Conservation (phyloP, 2,797 vertebrate species). For the Orientallactaga sibirica region DNA sequence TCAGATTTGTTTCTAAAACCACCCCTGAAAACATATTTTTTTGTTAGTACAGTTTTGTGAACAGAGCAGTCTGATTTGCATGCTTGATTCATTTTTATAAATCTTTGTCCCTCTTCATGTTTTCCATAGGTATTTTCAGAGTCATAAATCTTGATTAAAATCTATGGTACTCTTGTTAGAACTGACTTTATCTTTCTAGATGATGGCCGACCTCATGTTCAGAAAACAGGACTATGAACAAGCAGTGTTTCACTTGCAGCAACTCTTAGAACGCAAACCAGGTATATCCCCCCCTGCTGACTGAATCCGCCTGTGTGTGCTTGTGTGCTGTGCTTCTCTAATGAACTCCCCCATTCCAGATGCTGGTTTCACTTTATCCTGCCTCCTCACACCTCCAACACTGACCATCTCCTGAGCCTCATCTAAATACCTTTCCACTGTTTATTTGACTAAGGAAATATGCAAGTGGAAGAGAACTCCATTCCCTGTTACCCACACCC, state of each 20-base stretch:
- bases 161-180: constrained; percentile 63
- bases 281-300: constrained; percentile 87
- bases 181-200: constrained; percentile 87
- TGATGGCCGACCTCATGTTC: constrained; percentile 99
- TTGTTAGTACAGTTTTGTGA: constrained; percentile 42
- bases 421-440: background rate
- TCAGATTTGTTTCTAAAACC: constrained; percentile 61
- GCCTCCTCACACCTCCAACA: background rate
- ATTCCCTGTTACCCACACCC: background rate
- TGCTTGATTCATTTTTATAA: constrained; percentile 36
- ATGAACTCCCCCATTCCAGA: background rate
- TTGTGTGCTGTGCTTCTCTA: background rate
- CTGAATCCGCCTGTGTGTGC: background rate
- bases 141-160: constrained; percentile 7
- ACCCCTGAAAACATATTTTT: constrained; percentile 53
- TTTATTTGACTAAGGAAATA: background rate
- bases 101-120: constrained; percentile 12
- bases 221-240: constrained; percentile 97
- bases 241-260: constrained; percentile 96
- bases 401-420: background rate
- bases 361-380: background rate
- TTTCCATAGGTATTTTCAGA: constrained; percentile 63
- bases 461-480: background rate
- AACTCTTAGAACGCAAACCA: constrained; percentile 96
- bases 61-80: constrained; percentile 37